Base-by-base conservation (phyloP, 2,797 vertebrate genomes). In the Dipus sagitta region DNA sequence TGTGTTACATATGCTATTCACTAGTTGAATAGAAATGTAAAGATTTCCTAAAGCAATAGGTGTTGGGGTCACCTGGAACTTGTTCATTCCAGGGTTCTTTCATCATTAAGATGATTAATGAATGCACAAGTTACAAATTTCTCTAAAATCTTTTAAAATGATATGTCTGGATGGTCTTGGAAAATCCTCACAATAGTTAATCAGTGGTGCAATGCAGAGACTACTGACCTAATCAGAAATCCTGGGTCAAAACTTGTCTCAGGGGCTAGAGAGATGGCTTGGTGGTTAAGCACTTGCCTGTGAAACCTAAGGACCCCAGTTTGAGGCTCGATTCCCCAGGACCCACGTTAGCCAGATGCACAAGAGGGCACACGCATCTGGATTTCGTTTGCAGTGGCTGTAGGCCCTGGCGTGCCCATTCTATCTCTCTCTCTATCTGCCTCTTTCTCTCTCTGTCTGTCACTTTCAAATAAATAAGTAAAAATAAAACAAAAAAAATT, bases 21-120 rank as follows among this genome's bases (percentile, higher is more conserved):
- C 1, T 89, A 67, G 26, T 65, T 87, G 20, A 92, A 80, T 30
- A 87, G 24, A 80, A 80, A 79, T n/a, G 26, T 47, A 76, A 52
- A 80, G 38, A 83, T 71, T 21, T 85, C 3, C 52, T 32, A 52
- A 21, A 47, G 67, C 38, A 84, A 86, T 28, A 90, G 28, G 15
- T 64, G 24, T 34, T 58, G 13, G 2, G 82, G 4, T 72, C 26
- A 47, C 17, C 7, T 30, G 4, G 67, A 15, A n/a, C 67, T n/a
- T n/a, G 2, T 47, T 76, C 68, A 86, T 90, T 79, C 78, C 62
- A 84, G 60, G 75, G 58, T 54, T 89, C 54, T 64, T 32, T 72
- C 32, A 94, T 76, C 26, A 65, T 0, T 75, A 32, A 82, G 32
- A 86, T 89, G 67, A 88, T 17, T 78, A 86, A 74, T 60, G 76